Conservation (phyloP, 2,797 vertebrate genomes). For the Chelon auratus region DNA sequence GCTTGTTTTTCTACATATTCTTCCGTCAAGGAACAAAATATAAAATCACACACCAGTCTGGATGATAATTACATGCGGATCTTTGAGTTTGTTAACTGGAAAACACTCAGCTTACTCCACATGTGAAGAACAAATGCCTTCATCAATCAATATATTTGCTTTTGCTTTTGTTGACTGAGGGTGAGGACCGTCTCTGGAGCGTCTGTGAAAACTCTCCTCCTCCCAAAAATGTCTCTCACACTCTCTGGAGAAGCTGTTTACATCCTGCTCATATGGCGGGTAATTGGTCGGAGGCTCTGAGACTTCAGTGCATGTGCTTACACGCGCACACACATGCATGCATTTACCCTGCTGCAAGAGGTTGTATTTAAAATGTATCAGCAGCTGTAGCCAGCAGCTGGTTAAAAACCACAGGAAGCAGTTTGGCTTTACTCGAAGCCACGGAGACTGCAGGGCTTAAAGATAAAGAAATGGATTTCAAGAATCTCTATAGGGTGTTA, state of each 20-base stretch:
- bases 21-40: constrained; percentile 28
- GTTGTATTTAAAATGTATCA: constrained; percentile 38
- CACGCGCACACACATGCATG: background rate
- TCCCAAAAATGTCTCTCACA: constrained; percentile 6
- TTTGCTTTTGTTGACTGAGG: background rate
- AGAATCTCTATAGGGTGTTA: no score
- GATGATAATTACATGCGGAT: no score
- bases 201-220: background rate
- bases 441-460: background rate
- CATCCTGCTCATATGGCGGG: constrained; percentile 22
- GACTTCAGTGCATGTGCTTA: constrained; percentile 12
- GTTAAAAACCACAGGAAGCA: constrained; percentile 24
- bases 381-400: constrained; percentile 26
- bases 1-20: constrained; percentile 38
- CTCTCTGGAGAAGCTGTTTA: constrained; percentile 10
- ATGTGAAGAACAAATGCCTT: background rate
- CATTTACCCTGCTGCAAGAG: constrained; percentile 25
- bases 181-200: background rate
- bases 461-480: background rate
- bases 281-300: constrained; percentile 45
- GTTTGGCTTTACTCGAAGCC: constrained; percentile 9
- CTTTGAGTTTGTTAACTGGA: background rate
- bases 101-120: no score
- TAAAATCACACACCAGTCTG: background rate
- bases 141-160: background rate